Base-by-base conservation (phyloP, 1,140 invertebrate genomes). In the Drosophila bocqueti region DNA sequence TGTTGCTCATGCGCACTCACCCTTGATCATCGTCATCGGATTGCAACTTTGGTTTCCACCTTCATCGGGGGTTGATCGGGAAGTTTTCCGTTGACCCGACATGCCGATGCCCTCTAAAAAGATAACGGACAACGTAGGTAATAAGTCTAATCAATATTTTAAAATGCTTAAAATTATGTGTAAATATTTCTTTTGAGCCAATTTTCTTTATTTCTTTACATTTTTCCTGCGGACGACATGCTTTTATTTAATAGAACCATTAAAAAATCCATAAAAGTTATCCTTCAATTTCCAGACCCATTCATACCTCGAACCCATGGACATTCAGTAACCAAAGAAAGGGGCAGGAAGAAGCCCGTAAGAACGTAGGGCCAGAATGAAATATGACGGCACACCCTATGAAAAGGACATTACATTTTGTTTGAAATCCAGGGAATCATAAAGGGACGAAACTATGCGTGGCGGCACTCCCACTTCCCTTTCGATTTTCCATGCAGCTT, bases 1-100 rank as follows among this genome's bases (percentile, higher is more conserved):
- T 81, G 58, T 73, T 76, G 73, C 79, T 64, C 52, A 45, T 62
- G 52, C 49, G 55, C 67, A 67, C 43, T 67, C 61, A 71, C 62
- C 65, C 71, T 72, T 67, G 31, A 40, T n/a, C 21, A 24, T 40
- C 10, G 21, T 18, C 58, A 34, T 36, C 31, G 40, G 24, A 50
- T 52, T 74, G 75, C 13, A 47, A 29, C n/a, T 49, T 38, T 45
- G n/a, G 26, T 62, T 61, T 52, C 13, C 16, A n/a, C 21, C 31
- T 38, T 16, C 15, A 15, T 10, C 21, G 57, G 57, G 62, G 62
- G 62, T 65, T 65, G 52, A n/a, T 46, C 29, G 21, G 10, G 0
- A 29, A 26, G 16, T 18, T 62, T 26, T 4, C 13, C n/a, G 1
- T 21, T 9, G 2, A 21, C 4, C 2, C 50, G 18, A 34, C 38